Evolutionary conservation across 2,888 invertebrate species (phyloP).

Genomic region (Cylloceria caligata): DNA sequence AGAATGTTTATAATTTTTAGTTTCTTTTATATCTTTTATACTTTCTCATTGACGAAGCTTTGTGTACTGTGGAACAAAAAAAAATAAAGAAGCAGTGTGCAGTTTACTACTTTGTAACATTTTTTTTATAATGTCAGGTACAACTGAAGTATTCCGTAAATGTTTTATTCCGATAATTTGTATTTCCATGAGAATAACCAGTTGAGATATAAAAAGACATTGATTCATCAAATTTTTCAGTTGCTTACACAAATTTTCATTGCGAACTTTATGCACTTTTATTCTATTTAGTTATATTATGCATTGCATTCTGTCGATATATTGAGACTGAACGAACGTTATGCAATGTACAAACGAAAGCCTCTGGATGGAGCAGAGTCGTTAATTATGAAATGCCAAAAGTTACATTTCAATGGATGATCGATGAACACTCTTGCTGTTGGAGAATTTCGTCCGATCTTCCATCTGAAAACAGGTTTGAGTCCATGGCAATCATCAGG

Average conservation of each 20-base stretch:
- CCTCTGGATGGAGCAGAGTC: constrained; percentile 73
- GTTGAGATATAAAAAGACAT: too few relatives aligned
- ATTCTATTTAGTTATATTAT: not conserved
- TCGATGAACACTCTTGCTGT: constrained; percentile 78
- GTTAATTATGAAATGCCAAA: constrained; percentile 83
- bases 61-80: too few relatives aligned
- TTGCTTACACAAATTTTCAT: not conserved
- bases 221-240: too few relatives aligned
- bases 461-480: constrained; percentile 79
- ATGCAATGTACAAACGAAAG: constrained; percentile 44
- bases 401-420: constrained; percentile 83
- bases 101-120: too few relatives aligned
- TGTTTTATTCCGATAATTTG: too few relatives aligned
- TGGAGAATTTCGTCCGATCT: constrained; percentile 64
- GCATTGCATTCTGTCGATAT: constrained; percentile 5
- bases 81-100: too few relatives aligned
- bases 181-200: too few relatives aligned
- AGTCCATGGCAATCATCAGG: constrained; percentile 50
- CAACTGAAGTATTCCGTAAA: too few relatives aligned
- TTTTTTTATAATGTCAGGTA: too few relatives aligned
- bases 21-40: too few relatives aligned
- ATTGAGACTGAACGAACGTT: constrained; percentile 29
- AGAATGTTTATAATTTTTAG: too few relatives aligned
- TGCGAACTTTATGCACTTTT: not conserved
- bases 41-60: too few relatives aligned